Evolutionary conservation across 1,140 invertebrate species (phyloP).

Genomic region (Microplitis mediator): DNA sequence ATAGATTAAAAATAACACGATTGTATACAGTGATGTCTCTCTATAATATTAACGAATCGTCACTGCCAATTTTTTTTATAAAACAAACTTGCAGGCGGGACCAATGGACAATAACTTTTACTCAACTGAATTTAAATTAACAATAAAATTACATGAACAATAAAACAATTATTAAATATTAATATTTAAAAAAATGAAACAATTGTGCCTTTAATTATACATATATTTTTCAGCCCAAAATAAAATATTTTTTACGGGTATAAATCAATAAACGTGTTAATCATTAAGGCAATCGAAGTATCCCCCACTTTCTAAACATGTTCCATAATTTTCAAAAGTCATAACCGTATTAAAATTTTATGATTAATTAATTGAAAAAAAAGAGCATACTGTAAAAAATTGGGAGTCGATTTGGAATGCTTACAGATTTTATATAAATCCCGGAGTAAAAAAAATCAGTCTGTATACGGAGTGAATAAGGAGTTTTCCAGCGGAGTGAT

Average conservation of each 20-base stretch:
- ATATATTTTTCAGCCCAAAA: neutral
- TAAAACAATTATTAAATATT: constrained; percentile 19
- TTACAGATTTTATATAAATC: too few relatives aligned
- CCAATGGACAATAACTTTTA: neutral
- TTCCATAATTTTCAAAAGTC: too few relatives aligned
- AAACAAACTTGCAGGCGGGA: neutral
- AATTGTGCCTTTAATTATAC: constrained; percentile 26
- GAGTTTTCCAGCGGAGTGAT: too few relatives aligned
- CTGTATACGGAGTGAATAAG: too few relatives aligned
- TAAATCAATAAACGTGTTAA: too few relatives aligned
- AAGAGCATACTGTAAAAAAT: too few relatives aligned
- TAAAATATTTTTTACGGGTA: neutral
- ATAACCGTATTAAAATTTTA: too few relatives aligned
- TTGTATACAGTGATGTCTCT: constrained; percentile 11
- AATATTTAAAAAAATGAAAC: neutral
- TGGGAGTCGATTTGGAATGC: too few relatives aligned
- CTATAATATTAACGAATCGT: neutral
- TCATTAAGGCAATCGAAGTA: too few relatives aligned
- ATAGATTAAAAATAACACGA: constrained; percentile 9
- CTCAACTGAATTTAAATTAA: neutral
- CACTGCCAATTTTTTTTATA: constrained; percentile 7
- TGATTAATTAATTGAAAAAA: too few relatives aligned
- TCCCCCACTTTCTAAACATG: too few relatives aligned
- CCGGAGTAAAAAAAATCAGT: too few relatives aligned
- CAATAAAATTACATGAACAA: neutral